These are phyloP conservation scores for Agrotis puta DNA, from an alignment of 2,888 invertebrate genomes.

Conservation along the genomic window DNA sequence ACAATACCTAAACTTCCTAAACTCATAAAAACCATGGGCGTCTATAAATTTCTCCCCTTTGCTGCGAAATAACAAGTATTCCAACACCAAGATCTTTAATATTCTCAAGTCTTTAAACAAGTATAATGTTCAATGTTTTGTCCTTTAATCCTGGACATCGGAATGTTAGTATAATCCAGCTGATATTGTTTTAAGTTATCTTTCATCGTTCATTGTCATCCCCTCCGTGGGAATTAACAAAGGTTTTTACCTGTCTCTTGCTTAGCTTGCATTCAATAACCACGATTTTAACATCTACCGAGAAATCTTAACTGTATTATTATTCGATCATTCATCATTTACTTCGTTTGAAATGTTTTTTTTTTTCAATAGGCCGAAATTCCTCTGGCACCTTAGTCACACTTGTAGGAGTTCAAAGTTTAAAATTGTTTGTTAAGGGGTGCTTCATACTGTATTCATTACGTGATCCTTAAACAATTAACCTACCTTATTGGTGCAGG, in stretches of 20 bases:
- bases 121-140: constrained; percentile 29
- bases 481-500: background rate
- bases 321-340: background rate
- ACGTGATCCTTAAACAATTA: background rate
- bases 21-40: background rate
- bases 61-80: background rate
- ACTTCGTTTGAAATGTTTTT: background rate
- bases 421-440: too few species aligned
- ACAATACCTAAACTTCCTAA: too few species aligned
- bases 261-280: constrained; percentile 5
- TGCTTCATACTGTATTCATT: background rate
- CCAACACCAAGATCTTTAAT: constrained; percentile 2
- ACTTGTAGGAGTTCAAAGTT: background rate
- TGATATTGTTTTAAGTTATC: constrained; percentile 36
- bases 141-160: constrained; percentile 21
- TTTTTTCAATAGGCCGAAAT: background rate
- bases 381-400: background rate
- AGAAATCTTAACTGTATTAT: background rate
- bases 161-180: constrained; percentile 22
- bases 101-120: constrained; percentile 8
- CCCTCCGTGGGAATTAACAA: constrained; percentile 17
- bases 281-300: background rate
- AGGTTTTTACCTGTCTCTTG: constrained; percentile 35
- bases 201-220: constrained; percentile 31
- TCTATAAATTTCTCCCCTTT: background rate